Evolutionary conservation across 1,140 invertebrate genomes (phyloP).

Genomic region (Cepaea nemoralis): DNA sequence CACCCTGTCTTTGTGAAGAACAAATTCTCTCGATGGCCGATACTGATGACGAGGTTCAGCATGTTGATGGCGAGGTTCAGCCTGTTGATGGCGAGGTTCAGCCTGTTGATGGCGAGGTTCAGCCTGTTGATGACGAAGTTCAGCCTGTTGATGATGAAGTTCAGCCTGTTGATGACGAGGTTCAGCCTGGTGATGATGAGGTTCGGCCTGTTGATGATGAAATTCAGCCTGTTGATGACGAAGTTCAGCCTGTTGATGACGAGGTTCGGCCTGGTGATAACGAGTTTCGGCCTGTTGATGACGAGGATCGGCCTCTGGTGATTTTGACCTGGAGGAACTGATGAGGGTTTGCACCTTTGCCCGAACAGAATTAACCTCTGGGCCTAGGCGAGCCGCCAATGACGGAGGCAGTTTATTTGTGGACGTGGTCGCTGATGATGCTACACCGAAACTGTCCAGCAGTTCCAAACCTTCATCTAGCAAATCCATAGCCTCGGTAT

Average conservation of each 20-base stretch:
- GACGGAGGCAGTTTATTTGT: constrained; percentile 31
- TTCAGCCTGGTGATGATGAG: no score
- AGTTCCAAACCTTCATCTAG: constrained; percentile 39
- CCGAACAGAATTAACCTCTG: constrained; percentile 24
- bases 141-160: no score
- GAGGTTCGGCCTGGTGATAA: no score
- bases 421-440: not conserved
- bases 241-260: no score
- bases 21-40: no score
- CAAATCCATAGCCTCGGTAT: not conserved
- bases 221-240: no score
- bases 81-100: no score
- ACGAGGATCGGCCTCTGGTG: not conserved
- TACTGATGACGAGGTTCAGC: no score
- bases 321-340: not conserved
- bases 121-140: no score
- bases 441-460: constrained; percentile 24
- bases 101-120: no score
- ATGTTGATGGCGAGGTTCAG: no score
- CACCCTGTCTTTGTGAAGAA: not conserved
- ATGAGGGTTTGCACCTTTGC: constrained; percentile 35
- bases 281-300: not conserved
- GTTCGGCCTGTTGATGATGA: not conserved
- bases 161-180: no score
- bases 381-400: constrained; percentile 32